Conservation (phyloP, 2,888 invertebrate species). For the Nomada goodeniana region DNA sequence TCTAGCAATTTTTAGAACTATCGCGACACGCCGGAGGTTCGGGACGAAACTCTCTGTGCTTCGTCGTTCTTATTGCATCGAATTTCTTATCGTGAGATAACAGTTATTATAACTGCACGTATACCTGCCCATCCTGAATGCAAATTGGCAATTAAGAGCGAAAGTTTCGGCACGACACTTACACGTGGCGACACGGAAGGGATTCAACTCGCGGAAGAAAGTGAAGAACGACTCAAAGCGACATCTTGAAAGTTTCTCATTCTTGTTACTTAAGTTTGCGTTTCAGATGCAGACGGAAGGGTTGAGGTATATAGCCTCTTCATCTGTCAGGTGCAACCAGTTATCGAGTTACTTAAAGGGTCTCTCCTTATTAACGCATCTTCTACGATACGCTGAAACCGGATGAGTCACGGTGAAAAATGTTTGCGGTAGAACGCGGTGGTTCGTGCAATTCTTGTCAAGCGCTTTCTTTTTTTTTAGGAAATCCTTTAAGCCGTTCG, state of each 20-base stretch:
- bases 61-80: not conserved
- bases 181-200: slow-evolving; percentile 17
- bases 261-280: slow-evolving; percentile 63
- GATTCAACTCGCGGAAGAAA: slow-evolving; percentile 51
- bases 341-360: slow-evolving; percentile 74
- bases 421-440: slow-evolving; percentile 40
- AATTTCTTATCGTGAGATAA: slow-evolving; percentile 26
- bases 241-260: slow-evolving; percentile 69
- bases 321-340: slow-evolving; percentile 73
- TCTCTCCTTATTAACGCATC: slow-evolving; percentile 65
- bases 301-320: slow-evolving; percentile 52
- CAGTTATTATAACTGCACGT: slow-evolving; percentile 14
- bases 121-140: slow-evolving; percentile 20
- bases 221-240: slow-evolving; percentile 52
- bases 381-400: slow-evolving; percentile 54
- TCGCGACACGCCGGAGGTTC: not conserved
- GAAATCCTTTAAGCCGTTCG: slow-evolving; percentile 16
- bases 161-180: slow-evolving; percentile 47
- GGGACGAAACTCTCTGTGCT: not conserved
- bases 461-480: slow-evolving; percentile 28
- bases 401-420: slow-evolving; percentile 52
- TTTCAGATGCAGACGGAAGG: slow-evolving; percentile 45
- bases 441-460: slow-evolving; percentile 38
- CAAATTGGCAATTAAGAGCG: slow-evolving; percentile 54
- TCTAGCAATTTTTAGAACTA: not conserved